Evolutionary conservation across 2,797 vertebrate species (phyloP).

Genomic region (Squalus acanthias): DNA sequence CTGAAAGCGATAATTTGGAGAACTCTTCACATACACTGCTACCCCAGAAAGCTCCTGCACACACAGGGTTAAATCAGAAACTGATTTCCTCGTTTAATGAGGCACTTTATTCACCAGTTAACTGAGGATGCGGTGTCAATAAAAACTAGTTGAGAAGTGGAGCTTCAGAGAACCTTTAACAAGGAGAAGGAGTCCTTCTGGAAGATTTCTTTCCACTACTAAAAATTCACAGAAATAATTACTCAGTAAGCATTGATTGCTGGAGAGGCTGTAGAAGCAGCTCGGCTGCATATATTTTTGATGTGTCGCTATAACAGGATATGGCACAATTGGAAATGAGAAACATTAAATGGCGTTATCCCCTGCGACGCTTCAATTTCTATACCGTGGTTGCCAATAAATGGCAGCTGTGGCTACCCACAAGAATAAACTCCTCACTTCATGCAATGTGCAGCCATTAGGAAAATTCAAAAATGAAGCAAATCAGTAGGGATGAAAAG

Average conservation of each 20-base stretch:
- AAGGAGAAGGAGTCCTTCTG: neutral
- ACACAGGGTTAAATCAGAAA: neutral
- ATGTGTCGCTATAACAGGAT: neutral
- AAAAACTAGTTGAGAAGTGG: neutral
- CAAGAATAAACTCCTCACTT: neutral
- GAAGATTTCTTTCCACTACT: neutral
- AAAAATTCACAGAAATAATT: neutral
- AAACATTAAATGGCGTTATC: neutral
- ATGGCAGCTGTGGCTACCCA: neutral
- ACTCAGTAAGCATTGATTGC: neutral
- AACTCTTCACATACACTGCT: neutral
- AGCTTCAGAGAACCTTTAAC: neutral
- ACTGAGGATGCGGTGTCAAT: neutral
- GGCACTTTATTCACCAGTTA: neutral
- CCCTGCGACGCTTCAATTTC: neutral
- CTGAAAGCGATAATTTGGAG: neutral
- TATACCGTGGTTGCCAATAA: neutral
- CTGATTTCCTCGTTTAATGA: neutral
- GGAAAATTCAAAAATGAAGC: neutral
- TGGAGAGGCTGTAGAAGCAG: neutral
- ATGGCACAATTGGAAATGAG: neutral
- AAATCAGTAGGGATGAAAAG: neutral
- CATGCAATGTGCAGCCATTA: neutral
- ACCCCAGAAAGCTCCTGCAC: neutral
- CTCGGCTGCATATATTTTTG: neutral